These are phyloP conservation scores for Hippocampus kuda DNA, from an alignment of 2,797 vertebrate species.

Conservation along the genomic window DNA sequence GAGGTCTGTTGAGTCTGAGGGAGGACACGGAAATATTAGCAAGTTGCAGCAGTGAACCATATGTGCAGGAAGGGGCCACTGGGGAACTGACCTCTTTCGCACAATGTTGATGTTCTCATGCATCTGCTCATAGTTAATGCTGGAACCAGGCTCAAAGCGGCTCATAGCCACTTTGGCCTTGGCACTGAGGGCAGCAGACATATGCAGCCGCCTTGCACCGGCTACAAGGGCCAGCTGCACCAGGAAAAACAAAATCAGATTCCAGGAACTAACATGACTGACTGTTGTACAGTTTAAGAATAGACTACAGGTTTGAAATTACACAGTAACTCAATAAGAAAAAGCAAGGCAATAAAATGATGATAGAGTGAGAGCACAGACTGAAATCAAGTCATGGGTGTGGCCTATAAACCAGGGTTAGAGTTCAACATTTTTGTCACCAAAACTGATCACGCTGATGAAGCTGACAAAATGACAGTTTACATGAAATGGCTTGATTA, in stretches of 20 bases:
- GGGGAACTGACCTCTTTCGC: conserved; percentile 73
- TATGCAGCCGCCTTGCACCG: conserved; percentile 79
- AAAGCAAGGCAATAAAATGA: neutral
- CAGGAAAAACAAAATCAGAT: neutral
- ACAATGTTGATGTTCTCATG: conserved; percentile 83
- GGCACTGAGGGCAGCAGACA: conserved; percentile 77
- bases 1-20: conserved; percentile 78
- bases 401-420: neutral
- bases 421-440: neutral
- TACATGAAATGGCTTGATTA: neutral
- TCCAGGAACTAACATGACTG: conserved; percentile 1
- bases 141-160: conserved; percentile 83
- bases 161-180: conserved; percentile 89
- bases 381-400: neutral
- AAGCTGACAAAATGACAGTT: neutral
- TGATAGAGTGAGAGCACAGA: neutral
- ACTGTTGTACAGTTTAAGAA: conserved; percentile 9
- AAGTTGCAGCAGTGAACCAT: neutral
- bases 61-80: neutral
- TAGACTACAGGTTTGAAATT: neutral
- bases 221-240: conserved; percentile 76
- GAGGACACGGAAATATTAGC: neutral
- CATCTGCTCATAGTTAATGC: conserved; percentile 76
- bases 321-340: conserved; percentile 4
- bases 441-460: neutral